Evolutionary conservation across 2,888 invertebrate species (phyloP), one percentile per base, ranked within the genome.

Genomic region (Prenolepis imparis): DNA sequence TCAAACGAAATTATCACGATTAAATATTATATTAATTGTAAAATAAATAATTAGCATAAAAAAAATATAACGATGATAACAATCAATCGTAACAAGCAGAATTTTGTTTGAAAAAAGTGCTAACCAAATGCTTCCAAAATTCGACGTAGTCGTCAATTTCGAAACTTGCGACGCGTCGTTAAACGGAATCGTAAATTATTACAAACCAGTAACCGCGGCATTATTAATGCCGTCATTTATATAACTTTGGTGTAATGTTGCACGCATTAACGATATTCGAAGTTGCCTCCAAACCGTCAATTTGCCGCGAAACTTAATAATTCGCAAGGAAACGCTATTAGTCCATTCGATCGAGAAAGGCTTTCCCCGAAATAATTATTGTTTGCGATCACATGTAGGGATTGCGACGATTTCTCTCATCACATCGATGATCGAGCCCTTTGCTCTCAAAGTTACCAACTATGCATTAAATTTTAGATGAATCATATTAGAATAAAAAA

Each of bases 351-450:
- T 63, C 59, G 63, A 81, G 48, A 74, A 44, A 52, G 61, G 61
- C 80, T 81, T 81, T 67, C 57, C 36, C 39, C 39, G 12, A 63
- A 81, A 81, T 73, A 72, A 72, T 73, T 57, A 68, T n/a, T 5
- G n/a, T 57, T 9, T 9, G 5, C n/a, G 44, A 48, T 59, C 28
- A 59, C 41, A 8, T 12, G 21, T 57, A 66, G 1, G n/a, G 4
- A 52, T 66, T 15, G 11, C 52, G 15, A 83, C 21, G 32, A 64
- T 78, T 63, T 78, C 77, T 78, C 77, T 55, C 52, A 6, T n/a
- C 28, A 28, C n/a, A 28, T n/a, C n/a, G 8, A 24, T 67, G 32
- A 67, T 52, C 28, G 55, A 67, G 15, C 9, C 28, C 28, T 41
- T 67, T n/a, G n/a, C 39, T 67, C 4, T 41, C n/a, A 41, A 36